Base-by-base conservation (phyloP, 2,113 vertebrate species). In the Rhabdornis inornatus region DNA sequence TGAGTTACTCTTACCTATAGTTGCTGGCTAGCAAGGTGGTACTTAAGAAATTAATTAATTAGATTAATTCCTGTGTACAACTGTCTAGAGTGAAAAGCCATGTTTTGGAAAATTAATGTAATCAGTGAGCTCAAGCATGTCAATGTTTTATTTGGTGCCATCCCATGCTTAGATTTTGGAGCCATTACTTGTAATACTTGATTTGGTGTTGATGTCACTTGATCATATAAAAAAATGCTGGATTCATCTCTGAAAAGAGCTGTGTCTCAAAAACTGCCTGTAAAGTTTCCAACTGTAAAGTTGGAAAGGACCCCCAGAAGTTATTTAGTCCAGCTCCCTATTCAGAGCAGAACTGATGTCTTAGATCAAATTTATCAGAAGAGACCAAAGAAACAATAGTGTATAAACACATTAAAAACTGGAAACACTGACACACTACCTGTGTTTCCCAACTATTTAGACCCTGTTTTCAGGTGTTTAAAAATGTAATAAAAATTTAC, bases 261-360 rank as follows among this genome's bases (percentile, higher is more conserved):
- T 4, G 1, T n/a, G 2, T 64, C 6, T 64, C 0, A 0, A 64
- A 61, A 87, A 15, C 7, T 45, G 25, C 13, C 35, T n/a, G n/a
- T n/a, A n/a, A n/a, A n/a, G n/a, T n/a, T n/a, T n/a, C n/a, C n/a
- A n/a, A 9, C 50, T 40, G 20, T 37, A 20, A 64, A 49, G 18
- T 12, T 74, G 50, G 14, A 77, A 74, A 47, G 39, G 39, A 40
- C 12, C 8, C 64, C 30, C 52, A 63, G 45, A 42, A 83, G n/a
- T n/a, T 47, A 5, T 9, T 14, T 35, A 45, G 33, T 39, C 23
- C 30, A 44, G 12, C 33, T 70, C 50, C 24, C 27, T 76, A 5
- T 53, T 80, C 22, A 49, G 39, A 94, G 45, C 50, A 89, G 57
- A 57, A 42, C 42, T 79, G 23, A 28, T 27, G 6, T 50, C 20